Percentiles rank a stretch among this genome's conserved stretches.
Evolutionary conservation across 2,113 vertebrate genomes (phyloP).

Genomic region (Channa argus): DNA sequence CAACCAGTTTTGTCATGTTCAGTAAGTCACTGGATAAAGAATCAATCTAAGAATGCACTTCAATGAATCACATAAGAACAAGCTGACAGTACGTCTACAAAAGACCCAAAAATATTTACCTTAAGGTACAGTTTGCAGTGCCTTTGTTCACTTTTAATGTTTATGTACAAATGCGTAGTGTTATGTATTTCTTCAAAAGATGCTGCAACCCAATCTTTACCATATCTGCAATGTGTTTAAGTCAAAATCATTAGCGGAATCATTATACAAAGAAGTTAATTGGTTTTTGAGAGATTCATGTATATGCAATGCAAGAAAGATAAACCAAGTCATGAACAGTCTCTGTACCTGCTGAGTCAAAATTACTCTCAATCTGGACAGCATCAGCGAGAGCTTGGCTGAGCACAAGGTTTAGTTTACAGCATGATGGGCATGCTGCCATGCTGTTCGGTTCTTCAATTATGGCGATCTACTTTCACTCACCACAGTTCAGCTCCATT

Average conservation of each 20-base stretch:
- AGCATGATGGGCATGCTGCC: slow-evolving; percentile 39
- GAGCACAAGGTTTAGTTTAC: slow-evolving; percentile 72
- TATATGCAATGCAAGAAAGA: slow-evolving; percentile 29
- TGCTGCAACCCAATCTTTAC: background rate
- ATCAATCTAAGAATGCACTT: too few relatives aligned
- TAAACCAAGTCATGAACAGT: slow-evolving; percentile 18
- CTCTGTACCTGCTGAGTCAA: slow-evolving; percentile 45
- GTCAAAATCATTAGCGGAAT: too few relatives aligned
- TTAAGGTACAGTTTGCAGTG: too few relatives aligned
- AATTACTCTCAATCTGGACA: slow-evolving; percentile 70
- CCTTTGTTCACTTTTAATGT: too few relatives aligned
- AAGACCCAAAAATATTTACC: too few relatives aligned
- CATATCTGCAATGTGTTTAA: too few relatives aligned
- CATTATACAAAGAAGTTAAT: background rate
- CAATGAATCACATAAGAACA: too few relatives aligned
- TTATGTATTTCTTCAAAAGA: too few relatives aligned
- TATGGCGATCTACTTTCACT: slow-evolving; percentile 49
- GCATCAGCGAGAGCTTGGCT: slow-evolving; percentile 53
- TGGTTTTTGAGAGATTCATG: slow-evolving; percentile 24
- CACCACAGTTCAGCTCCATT: background rate
- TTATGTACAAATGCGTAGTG: too few relatives aligned
- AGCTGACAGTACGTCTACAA: too few relatives aligned
- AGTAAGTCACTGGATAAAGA: too few relatives aligned
- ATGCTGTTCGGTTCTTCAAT: slow-evolving; percentile 34
- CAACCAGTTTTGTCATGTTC: too few relatives aligned